Percentiles rank a stretch among this genome's conserved stretches.
These are phyloP conservation scores for Palythoa heliodiscus DNA, from an alignment of 92 coral and sea anemone species.

Conservation along the genomic window DNA sequence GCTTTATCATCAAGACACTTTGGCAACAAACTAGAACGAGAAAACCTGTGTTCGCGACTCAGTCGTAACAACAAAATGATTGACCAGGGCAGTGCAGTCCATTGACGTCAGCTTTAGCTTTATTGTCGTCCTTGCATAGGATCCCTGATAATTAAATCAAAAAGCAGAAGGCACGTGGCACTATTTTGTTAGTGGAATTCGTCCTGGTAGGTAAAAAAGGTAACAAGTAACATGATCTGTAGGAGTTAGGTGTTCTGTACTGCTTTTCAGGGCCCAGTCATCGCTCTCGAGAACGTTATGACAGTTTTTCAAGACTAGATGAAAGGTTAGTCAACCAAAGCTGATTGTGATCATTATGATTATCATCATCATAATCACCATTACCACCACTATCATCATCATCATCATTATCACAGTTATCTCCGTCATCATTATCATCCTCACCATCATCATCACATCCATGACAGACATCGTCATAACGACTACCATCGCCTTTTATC, in stretches of 20 bases:
- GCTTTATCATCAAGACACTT: too few relatives aligned
- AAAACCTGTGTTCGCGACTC: too few relatives aligned
- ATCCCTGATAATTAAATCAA: not conserved
- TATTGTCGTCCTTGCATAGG: not conserved
- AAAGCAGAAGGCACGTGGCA: not conserved
- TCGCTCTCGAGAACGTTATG: slow-evolving; percentile 42
- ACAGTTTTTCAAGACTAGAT: slow-evolving; percentile 40
- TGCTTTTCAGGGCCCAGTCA: slow-evolving; percentile 37
- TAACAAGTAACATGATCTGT: not conserved
- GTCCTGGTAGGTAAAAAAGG: not conserved
- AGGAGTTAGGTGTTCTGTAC: slow-evolving; percentile 33
- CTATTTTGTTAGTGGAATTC: not conserved
- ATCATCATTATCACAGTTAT: too few relatives aligned
- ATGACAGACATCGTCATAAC: too few relatives aligned
- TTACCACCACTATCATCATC: too few relatives aligned
- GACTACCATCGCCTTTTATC: too few relatives aligned
- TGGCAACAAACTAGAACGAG: too few relatives aligned
- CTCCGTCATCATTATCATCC: too few relatives aligned
- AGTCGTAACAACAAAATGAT: too few relatives aligned
- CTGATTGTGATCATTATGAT: not conserved
- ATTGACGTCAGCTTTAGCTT: not conserved
- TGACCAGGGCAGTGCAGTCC: too few relatives aligned
- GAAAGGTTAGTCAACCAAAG: slow-evolving; percentile 24
- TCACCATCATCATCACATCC: too few relatives aligned
- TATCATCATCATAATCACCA: too few relatives aligned